Base-by-base conservation (phyloP, 2,113 vertebrate species). In the Kryptolebias marmoratus region DNA sequence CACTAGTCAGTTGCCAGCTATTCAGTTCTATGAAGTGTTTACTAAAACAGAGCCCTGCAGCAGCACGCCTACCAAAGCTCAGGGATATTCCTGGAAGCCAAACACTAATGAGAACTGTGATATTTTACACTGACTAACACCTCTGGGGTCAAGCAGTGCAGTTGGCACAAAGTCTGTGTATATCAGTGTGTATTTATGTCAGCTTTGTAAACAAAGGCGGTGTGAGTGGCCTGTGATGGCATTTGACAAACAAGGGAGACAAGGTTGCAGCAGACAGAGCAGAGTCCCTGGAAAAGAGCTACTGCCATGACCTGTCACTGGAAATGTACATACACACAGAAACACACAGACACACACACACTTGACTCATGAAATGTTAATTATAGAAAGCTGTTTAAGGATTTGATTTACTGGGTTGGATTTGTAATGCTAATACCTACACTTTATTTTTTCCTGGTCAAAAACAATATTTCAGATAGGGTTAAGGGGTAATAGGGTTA, bases 201-300 rank as follows among this genome's bases (percentile, higher is more conserved):
- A 73, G 68, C 48, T 45, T 1, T 52, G 77, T 79, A 85, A 85
- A 87, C 81, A 79, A 55, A 73, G 53, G 74, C 73, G 18, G 79
- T 86, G 88, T 86, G 83, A 81, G 81, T 70, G 71, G 77, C 79
- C 83, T 65, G 61, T 32, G 54, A 55, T 69, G 66, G 78, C 89
- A 87, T 92, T 92, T 86, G 86, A 92, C 88, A 90, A 93, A 91
- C 84, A 92, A 82, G 62, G 39, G 67, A 75, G 45, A 79, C 84
- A 81, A 85, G 84, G 83, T 87, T 85, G 79, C 79, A 82, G 82
- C 88, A 86, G 65, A 66, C 64, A 64, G 80, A 81, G 68, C 82
- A 85, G 65, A 87, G 71, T 88, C 85, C 87, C 68, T 42, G 72
- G 80, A 88, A 88, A 86, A 87, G 80, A 77, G 85, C 85, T 80